Conservation (phyloP, 2,797 vertebrate genomes). For the Megaceryle alcyon region DNA sequence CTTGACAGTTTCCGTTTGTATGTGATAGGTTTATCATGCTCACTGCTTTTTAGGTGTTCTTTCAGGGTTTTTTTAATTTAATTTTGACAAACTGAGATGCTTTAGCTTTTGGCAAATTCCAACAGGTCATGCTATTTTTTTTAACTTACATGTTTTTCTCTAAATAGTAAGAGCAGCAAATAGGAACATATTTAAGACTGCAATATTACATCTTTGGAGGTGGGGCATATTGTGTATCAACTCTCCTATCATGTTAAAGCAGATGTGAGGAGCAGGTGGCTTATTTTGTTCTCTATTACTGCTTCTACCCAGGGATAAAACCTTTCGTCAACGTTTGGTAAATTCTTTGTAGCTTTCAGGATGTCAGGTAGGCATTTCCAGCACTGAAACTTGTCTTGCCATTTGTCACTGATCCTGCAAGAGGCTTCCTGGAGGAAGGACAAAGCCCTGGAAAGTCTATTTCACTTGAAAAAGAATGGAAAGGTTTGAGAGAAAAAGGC, state of each 20-base stretch:
- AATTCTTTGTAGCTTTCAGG: background rate
- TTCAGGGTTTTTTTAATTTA: background rate
- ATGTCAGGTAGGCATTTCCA: background rate
- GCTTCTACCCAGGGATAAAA: background rate
- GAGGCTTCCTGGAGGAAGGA: background rate
- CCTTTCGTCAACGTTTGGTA: background rate
- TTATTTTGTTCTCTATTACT: background rate
- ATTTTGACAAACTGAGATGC: background rate
- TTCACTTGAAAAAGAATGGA: background rate
- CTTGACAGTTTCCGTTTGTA: background rate
- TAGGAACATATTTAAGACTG: background rate
- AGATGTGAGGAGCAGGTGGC: background rate
- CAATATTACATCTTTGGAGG: background rate
- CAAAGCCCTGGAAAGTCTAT: background rate
- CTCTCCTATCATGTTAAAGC: background rate
- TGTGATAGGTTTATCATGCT: background rate
- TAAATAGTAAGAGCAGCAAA: background rate
- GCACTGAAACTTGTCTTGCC: background rate
- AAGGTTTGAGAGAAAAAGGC: background rate
- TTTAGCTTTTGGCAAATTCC: background rate
- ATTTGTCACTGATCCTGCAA: background rate
- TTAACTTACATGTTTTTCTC: background rate
- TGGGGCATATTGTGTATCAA: background rate
- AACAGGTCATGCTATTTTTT: background rate
- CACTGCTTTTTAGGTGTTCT: background rate